Base-by-base conservation (phyloP, 2,797 vertebrate genomes). In the Gymnothorax reevesii region DNA sequence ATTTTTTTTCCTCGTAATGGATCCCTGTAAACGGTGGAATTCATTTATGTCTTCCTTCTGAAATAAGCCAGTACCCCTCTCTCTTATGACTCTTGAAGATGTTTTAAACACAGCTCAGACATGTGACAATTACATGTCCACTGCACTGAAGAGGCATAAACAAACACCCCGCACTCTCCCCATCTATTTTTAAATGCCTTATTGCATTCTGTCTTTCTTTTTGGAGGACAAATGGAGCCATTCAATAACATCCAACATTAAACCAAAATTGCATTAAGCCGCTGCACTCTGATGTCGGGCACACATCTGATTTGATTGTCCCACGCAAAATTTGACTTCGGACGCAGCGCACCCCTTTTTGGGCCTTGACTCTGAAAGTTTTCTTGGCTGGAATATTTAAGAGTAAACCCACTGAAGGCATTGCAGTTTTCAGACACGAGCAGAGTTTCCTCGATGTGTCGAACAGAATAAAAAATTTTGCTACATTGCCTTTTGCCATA, bases 401-500 rank as follows among this genome's bases (percentile, higher is more conserved):
- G 3, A 49, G 49, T 2, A 13, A 49, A 42, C 17, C 69, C 73
- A 49, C 27, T 3, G 10, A 42, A 13, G 33, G 13, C 13, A 49
- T 49, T 77, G 15, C 20, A 4, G 33, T 77, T 49, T 77, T 77
- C 73, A 27, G 25, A 25, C 12, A 27, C 25, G 2, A 25, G 3
- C 10, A 33, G n/a, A 33, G 25, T 79, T n/a, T 83, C 25, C 25
- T 17, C 75, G 3, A 57, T 8, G 71, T 27, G 85, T 79, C 2
- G 84, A 57, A 22, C 82, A 79, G 60, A 55, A 82, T 89, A 79
- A 52, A 22, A 88, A 64, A 17, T 64, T 55, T 83, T 73, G 85
- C 27, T 62, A 85, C 86, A 57, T 62, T 62, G 82, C 83, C 87
- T 88, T 79, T 64, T 85, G 86, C 2, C 49, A 7, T n/a, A 9